These are phyloP conservation scores for Propithecus perrieri DNA, from an alignment of 2,797 vertebrate genomes.

Conservation along the genomic window DNA sequence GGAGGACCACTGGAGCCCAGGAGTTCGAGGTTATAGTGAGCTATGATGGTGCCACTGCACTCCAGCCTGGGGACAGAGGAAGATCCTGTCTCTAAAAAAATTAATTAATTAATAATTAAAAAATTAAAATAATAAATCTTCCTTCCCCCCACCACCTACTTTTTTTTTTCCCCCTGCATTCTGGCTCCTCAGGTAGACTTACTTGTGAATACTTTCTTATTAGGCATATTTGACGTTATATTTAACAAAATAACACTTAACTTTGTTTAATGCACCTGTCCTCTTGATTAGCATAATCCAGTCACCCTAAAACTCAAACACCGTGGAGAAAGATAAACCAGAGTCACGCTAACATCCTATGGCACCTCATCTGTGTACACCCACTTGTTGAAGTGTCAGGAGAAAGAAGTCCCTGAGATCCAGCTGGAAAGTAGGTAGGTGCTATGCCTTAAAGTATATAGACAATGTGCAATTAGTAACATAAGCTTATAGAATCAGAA, in stretches of 20 bases:
- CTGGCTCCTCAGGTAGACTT: neutral
- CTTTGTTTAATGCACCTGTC: neutral
- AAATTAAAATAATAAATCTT: no score
- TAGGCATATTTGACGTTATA: neutral
- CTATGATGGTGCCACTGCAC: no score
- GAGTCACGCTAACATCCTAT: neutral
- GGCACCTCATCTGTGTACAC: neutral
- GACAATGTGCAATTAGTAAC: accelerated
- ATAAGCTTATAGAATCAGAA: neutral
- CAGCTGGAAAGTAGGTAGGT: no score
- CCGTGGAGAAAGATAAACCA: neutral
- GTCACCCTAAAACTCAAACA: neutral
- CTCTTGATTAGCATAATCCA: neutral
- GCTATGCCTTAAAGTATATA: accelerated
- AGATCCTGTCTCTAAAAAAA: no score
- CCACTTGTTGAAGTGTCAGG: neutral
- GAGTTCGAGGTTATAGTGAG: no score
- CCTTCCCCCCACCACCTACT: accelerated
- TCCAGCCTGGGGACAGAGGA: no score
- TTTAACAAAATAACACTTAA: neutral
- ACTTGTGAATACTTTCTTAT: neutral
- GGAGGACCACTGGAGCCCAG: no score
- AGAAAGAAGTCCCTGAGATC: neutral
- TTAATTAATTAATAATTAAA: no score
- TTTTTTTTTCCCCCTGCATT: neutral